These are phyloP conservation scores for Drosophila kambysellisi DNA, from an alignment of 2,888 invertebrate species.

Conservation along the genomic window DNA sequence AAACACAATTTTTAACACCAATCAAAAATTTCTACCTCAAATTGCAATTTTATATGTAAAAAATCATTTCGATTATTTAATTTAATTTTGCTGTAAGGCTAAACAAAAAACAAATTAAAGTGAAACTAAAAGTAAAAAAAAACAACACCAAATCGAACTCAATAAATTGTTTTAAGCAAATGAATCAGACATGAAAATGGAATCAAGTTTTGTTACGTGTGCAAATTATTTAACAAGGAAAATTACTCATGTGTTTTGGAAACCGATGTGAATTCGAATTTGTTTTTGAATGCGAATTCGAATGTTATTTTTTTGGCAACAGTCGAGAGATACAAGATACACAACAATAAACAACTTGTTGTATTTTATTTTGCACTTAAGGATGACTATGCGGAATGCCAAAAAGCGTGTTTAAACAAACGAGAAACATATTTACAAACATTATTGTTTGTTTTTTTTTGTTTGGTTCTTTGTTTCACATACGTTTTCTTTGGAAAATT, in stretches of 20 bases:
- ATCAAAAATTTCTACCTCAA: background rate
- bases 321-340: background rate
- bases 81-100: background rate
- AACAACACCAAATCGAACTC: background rate
- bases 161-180: conserved; percentile 4
- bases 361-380: conserved; percentile 20
- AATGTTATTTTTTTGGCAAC: conserved; percentile 5
- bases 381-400: conserved; percentile 16
- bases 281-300: background rate
- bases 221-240: conserved; percentile 38
- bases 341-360: background rate
- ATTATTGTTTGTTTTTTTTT: background rate
- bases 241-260: conserved; percentile 36
- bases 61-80: background rate
- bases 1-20: background rate
- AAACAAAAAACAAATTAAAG: background rate
- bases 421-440: background rate
- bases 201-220: conserved; percentile 22
- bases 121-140: background rate
- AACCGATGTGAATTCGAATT: background rate
- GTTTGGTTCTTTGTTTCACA: background rate
- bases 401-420: background rate
- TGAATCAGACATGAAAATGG: conserved; percentile 32
- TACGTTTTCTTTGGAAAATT: conserved; percentile 16
- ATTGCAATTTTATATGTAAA: background rate